Conservation (phyloP, 2,888 invertebrate genomes). For the Drosophila cyrtoloma region DNA sequence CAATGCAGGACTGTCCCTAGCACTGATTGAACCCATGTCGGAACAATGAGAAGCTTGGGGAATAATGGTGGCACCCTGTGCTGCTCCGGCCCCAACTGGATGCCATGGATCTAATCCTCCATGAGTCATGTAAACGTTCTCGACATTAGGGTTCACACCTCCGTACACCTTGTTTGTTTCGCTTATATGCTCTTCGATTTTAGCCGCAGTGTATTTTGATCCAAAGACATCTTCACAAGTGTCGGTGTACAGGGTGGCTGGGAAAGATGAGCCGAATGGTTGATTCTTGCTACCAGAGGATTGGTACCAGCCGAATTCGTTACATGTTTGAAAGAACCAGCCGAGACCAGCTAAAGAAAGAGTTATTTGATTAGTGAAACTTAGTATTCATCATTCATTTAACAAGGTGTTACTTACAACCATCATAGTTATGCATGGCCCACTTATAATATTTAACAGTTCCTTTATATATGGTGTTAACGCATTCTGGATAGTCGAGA, state of each 20-base stretch:
- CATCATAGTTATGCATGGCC: slow-evolving; percentile 55
- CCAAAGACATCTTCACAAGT: slow-evolving; percentile 69
- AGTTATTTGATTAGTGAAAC: not conserved
- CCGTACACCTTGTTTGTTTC: slow-evolving; percentile 86
- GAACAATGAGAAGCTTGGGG: slow-evolving; percentile 74
- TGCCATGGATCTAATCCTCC: slow-evolving; percentile 87
- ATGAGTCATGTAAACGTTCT: slow-evolving; percentile 86
- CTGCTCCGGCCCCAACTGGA: slow-evolving; percentile 83
- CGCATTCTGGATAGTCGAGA: slow-evolving; percentile 49
- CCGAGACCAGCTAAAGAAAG: slow-evolving; percentile 87
- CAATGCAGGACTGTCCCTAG: slow-evolving; percentile 65
- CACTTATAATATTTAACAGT: slow-evolving; percentile 57
- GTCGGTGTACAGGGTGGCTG: slow-evolving; percentile 66
- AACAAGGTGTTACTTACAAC: slow-evolving; percentile 37
- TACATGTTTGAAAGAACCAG: slow-evolving; percentile 93
- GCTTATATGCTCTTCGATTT: slow-evolving; percentile 50
- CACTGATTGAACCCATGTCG: slow-evolving; percentile 76
- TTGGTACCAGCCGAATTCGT: slow-evolving; percentile 93
- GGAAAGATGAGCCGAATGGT: slow-evolving; percentile 85
- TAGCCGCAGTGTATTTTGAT: slow-evolving; percentile 33
- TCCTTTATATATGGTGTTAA: slow-evolving; percentile 53
- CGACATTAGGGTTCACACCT: slow-evolving; percentile 84
- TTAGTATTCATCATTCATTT: not conserved
- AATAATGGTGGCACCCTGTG: slow-evolving; percentile 70
- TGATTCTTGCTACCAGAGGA: slow-evolving; percentile 87